phyloP scores from a whole-genome alignment of 2,888 invertebrate genomes.

The Macrostomum cliftonense region DNA sequence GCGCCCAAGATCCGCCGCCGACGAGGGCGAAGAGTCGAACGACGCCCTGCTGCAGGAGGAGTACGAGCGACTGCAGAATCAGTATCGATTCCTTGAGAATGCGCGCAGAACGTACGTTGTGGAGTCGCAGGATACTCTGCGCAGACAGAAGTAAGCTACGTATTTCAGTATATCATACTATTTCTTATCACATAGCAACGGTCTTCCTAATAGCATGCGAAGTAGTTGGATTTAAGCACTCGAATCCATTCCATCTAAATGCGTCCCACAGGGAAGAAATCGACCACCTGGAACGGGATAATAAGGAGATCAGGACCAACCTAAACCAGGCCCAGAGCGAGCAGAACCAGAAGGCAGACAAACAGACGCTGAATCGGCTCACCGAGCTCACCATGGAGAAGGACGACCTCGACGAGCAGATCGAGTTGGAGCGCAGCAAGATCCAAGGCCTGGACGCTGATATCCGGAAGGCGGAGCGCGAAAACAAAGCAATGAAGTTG shows the following conservation, averaged over 20 bases:
- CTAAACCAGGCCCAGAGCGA: slow-evolving; percentile 19
- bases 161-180: background rate
- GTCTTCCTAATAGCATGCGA: too few relatives aligned
- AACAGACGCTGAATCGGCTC: slow-evolving; percentile 14
- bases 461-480: too few relatives aligned
- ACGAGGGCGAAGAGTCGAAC: slow-evolving; percentile 12
- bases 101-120: slow-evolving; percentile 51
- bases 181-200: too few relatives aligned
- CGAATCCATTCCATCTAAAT: too few relatives aligned
- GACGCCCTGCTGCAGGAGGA: slow-evolving; percentile 48
- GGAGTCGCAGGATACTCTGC: slow-evolving; percentile 46
- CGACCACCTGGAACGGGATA: slow-evolving; percentile 18
- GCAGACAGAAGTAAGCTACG: slow-evolving; percentile 31
- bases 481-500: too few relatives aligned
- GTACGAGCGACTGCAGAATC: slow-evolving; percentile 54
- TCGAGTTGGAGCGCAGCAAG: slow-evolving; percentile 16
- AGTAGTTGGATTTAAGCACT: too few relatives aligned
- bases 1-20: slow-evolving; percentile 7
- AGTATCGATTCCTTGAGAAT: slow-evolving; percentile 60
- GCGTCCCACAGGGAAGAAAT: slow-evolving; percentile 19
- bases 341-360: slow-evolving; percentile 18
- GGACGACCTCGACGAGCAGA: slow-evolving; percentile 16
- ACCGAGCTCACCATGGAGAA: slow-evolving; percentile 15
- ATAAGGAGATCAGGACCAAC: slow-evolving; percentile 18
- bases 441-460: slow-evolving; percentile 17